These are phyloP conservation scores for Rhinopomastus cyanomelas DNA, from an alignment of 2,113 vertebrate species.

Conservation along the genomic window DNA sequence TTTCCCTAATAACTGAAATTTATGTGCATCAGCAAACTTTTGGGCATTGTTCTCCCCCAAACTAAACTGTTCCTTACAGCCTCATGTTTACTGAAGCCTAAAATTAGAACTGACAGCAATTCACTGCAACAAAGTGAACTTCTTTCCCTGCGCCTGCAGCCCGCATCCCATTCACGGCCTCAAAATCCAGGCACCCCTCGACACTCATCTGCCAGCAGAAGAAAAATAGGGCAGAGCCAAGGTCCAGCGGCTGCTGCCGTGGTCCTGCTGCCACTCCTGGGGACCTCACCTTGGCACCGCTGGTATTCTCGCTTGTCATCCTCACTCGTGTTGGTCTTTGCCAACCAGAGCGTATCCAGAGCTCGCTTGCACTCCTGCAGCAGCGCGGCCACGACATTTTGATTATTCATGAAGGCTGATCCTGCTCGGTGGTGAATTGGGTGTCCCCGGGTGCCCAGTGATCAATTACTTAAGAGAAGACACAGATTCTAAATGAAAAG, in stretches of 20 bases:
- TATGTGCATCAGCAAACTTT: constrained; percentile 75
- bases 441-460: constrained; percentile 61
- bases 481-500: constrained; percentile 72
- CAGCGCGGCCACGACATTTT: constrained; percentile 56
- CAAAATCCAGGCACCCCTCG: constrained; percentile 70
- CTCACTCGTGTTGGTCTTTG: constrained; percentile 18
- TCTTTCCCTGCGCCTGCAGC: constrained; percentile 63
- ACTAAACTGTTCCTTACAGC: constrained; percentile 76
- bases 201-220: constrained; percentile 71
- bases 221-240: constrained; percentile 72
- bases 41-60: constrained; percentile 75
- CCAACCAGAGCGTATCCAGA: constrained; percentile 36
- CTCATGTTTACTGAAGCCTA: constrained; percentile 83
- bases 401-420: constrained; percentile 79
- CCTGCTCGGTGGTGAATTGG: constrained; percentile 46
- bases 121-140: constrained; percentile 80
- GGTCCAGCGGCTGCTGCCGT: background rate
- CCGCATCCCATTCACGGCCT: constrained; percentile 72
- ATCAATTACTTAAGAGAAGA: constrained; percentile 76
- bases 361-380: constrained; percentile 80
- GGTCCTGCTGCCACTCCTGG: constrained; percentile 19
- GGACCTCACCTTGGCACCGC: constrained; percentile 79
- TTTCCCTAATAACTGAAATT: constrained; percentile 78
- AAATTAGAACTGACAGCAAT: constrained; percentile 87
- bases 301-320: constrained; percentile 56